phyloP scores from a whole-genome alignment of 2,113 vertebrate genomes.

The Donacobius atricapilla region DNA sequence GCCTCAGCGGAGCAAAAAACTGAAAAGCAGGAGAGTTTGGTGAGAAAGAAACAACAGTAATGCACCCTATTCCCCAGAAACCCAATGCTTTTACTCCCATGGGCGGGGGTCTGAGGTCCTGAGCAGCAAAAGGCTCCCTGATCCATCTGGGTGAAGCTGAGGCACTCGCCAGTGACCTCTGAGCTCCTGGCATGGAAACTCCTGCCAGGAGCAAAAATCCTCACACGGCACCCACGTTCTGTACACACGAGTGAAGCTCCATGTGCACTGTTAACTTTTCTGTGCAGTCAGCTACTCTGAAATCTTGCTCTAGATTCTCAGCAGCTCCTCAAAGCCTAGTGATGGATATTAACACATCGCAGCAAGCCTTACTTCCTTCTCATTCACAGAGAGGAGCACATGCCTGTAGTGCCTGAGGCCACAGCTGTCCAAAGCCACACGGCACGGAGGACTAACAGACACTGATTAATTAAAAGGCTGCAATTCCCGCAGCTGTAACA shows the following conservation, averaged over 20 bases:
- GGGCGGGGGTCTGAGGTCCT: accelerated
- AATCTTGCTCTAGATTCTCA: background rate
- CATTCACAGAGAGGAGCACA: accelerated
- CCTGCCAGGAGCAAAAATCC: background rate
- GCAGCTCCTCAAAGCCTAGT: background rate
- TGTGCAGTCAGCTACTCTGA: background rate
- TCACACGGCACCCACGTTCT: accelerated
- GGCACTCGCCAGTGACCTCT: accelerated
- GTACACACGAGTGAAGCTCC: accelerated
- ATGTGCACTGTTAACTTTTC: accelerated
- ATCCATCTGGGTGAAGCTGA: background rate
- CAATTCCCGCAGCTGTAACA: background rate
- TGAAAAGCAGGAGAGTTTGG: background rate
- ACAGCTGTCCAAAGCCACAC: accelerated
- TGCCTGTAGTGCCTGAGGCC: background rate
- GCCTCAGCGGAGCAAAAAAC: slow-evolving; percentile 87
- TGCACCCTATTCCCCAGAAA: accelerated
- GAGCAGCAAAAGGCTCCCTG: background rate
- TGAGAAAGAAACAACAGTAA: background rate
- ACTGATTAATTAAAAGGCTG: background rate
- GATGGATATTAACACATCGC: accelerated
- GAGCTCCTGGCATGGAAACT: background rate
- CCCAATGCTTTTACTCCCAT: accelerated
- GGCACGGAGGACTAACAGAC: background rate
- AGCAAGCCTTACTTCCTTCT: background rate